A percentile compares a stretch with the other conserved stretches of the same genome.
Conservation (phyloP, 2,797 vertebrate species). For the Antrozous pallidus region DNA sequence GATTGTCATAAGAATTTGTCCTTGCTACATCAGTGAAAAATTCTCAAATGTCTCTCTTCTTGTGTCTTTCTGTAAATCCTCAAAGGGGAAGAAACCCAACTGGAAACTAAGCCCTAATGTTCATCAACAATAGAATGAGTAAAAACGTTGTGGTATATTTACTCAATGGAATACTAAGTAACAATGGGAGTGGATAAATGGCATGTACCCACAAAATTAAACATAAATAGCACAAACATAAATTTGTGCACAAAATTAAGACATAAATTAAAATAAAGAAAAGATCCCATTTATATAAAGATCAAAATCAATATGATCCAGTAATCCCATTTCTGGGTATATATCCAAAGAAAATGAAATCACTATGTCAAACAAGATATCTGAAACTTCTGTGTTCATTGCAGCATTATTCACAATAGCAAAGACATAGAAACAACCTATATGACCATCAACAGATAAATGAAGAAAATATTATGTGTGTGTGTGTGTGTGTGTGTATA, state of each 20-base stretch:
- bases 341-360: not conserved
- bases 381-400: not conserved
- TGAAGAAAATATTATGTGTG: not conserved
- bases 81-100: not conserved
- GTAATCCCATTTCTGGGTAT: not conserved
- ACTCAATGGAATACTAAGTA: not conserved
- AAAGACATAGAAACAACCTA: not conserved
- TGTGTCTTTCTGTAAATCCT: not conserved
- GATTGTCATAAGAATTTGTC: not conserved
- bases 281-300: not conserved
- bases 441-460: not conserved
- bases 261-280: not conserved
- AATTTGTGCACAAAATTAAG: not conserved
- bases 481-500: no score
- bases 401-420: not conserved
- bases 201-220: not conserved
- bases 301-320: not conserved
- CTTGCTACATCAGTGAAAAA: not conserved
- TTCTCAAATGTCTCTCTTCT: not conserved
- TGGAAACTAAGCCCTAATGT: not conserved
- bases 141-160: not conserved
- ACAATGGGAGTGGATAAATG: not conserved
- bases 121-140: not conserved
- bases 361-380: not conserved
- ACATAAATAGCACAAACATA: not conserved